These are phyloP conservation scores for Anthopleura xanthogrammica DNA, from an alignment of 92 coral and sea anemone genomes.

Conservation along the genomic window DNA sequence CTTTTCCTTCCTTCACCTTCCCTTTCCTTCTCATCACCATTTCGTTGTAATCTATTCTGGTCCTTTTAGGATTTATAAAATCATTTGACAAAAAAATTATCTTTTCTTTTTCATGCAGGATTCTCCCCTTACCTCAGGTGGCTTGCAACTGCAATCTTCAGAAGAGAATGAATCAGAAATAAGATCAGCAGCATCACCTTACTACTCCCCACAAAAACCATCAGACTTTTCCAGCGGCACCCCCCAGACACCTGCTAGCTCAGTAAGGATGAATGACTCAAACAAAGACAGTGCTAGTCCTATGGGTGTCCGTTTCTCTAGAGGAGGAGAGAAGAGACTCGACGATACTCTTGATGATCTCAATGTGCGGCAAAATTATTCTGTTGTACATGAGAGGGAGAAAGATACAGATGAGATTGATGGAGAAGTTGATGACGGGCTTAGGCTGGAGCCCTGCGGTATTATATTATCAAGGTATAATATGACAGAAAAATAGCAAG, in stretches of 20 bases:
- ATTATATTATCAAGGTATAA: conserved; percentile 54
- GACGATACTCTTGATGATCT: conserved; percentile 63
- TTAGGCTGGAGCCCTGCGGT: conserved; percentile 47
- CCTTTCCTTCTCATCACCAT: too few species aligned
- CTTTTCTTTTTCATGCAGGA: conserved; percentile 37
- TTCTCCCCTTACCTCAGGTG: conserved; percentile 47
- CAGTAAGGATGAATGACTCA: conserved; percentile 13
- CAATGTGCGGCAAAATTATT: conserved; percentile 39
- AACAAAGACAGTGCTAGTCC: conserved; percentile 58
- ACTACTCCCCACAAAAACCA: conserved; percentile 49
- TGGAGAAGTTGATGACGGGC: conserved; percentile 18
- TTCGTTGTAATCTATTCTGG: too few species aligned
- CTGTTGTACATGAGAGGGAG: not conserved
- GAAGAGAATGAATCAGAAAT: conserved; percentile 53
- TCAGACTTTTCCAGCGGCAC: conserved; percentile 17
- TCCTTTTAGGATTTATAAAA: too few species aligned
- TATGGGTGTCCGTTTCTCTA: conserved; percentile 77
- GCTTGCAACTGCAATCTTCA: conserved; percentile 34
- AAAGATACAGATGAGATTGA: conserved; percentile 20
- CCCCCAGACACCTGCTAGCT: conserved; percentile 35
- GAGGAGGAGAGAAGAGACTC: conserved; percentile 4
- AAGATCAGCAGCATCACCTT: conserved; percentile 35
- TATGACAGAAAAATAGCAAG: too few species aligned
- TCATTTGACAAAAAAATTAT: too few species aligned
- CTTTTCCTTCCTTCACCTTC: too few species aligned